Evolutionary conservation across 1,140 invertebrate species (phyloP), one percentile per base, ranked within the genome.

Genomic region (Zaprionus inermis): DNA sequence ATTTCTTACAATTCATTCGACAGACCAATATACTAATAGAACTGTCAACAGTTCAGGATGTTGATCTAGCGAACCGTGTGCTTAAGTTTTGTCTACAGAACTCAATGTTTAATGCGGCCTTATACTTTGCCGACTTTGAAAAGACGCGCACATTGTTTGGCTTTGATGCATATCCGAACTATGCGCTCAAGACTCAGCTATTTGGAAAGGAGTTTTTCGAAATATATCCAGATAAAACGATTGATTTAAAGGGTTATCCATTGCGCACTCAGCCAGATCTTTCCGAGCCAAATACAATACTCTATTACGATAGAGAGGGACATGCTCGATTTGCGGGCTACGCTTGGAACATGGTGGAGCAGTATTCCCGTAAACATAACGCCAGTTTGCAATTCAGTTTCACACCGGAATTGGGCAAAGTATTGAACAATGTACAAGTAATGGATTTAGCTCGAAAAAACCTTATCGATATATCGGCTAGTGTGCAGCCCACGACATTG

Each of bases 251-350:
- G 3, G 69, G 59, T 0, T 63, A 32, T n/a, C 5, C 0, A 0
- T 28, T 86, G 0, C 68, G 76, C 3, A 83, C 84, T 0, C 55
- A 88, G 7, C 83, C 83, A 0, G 83, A 86, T 58, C 75, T 72
- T 11, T 88, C 83, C 0, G 83, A 83, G n/a, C 83, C 83, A 5
- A 89, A 79, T 9, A 79, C 83, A 0, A 79, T 86, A 11, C 52
- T 88, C 18, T 75, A 82, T 30, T 7, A 44, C 0, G 79, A 86
- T 22, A 20, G 52, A 0, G 4, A 49, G 11, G 79, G 79, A 0
- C 49, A 73, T 11, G n/a, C 36, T 2, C 34, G 51, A 20, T 18
- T 86, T 0, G 55, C 75, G 2, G 83, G 83, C 20, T 89, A 83
- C n/a, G 44, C 88, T 5, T 86, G 83, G 83, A 66, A 82, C 22